Evolutionary conservation across 2,888 invertebrate species (phyloP).

Genomic region (Nomada goodeniana): DNA sequence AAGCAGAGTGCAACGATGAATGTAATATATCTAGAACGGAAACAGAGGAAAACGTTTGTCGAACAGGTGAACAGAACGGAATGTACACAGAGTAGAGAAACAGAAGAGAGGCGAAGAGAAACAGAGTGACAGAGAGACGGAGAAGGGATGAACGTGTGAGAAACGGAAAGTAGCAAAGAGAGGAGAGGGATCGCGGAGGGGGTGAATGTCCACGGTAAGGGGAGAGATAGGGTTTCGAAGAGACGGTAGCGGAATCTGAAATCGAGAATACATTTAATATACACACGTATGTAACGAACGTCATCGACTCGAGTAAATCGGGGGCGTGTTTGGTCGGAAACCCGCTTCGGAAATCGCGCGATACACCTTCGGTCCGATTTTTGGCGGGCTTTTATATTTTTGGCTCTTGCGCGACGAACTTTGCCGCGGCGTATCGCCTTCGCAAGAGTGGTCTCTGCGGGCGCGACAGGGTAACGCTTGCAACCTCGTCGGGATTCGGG

Average conservation of each 20-base stretch:
- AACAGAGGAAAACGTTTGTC: constrained; percentile 49
- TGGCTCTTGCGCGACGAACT: constrained; percentile 79
- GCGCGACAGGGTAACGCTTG: constrained; percentile 67
- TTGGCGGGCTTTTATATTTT: constrained; percentile 85
- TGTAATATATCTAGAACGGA: constrained; percentile 38
- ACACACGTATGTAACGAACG: constrained; percentile 42
- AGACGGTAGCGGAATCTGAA: constrained; percentile 79
- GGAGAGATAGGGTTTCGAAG: constrained; percentile 62
- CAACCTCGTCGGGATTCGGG: constrained; percentile 39
- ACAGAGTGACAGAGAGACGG: constrained; percentile 41
- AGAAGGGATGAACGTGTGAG: constrained; percentile 7
- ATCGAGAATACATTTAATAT: constrained; percentile 77
- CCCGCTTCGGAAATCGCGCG: constrained; percentile 76
- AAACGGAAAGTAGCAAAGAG: constrained; percentile 24
- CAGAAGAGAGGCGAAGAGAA: constrained; percentile 30
- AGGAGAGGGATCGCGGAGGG: constrained; percentile 49
- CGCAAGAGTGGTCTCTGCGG: constrained; percentile 67
- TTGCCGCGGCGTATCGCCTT: constrained; percentile 63
- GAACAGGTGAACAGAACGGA: constrained; percentile 23
- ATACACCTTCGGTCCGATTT: constrained; percentile 73
- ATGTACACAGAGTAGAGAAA: constrained; percentile 24
- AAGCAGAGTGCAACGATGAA: constrained; percentile 21
- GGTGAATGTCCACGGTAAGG: constrained; percentile 27
- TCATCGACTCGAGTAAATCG: constrained; percentile 45
- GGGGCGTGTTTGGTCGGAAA: constrained; percentile 69